Evolutionary conservation across 1,140 invertebrate genomes (phyloP).

Genomic region (Achatina immaculata): DNA sequence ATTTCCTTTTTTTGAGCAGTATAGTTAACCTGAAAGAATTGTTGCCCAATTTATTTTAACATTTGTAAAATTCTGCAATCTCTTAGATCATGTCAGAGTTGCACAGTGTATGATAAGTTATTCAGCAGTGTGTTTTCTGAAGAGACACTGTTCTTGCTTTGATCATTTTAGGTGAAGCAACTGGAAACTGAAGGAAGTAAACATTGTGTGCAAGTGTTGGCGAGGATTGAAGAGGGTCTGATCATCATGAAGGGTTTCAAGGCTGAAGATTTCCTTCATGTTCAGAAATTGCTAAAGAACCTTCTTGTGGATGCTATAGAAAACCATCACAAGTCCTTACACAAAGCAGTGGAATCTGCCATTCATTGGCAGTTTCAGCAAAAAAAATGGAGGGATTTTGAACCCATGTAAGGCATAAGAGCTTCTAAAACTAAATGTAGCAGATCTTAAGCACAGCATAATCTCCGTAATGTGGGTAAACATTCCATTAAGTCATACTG

Average conservation of each 20-base stretch:
- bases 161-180: neutral
- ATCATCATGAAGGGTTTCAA: neutral
- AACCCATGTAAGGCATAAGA: constrained; percentile 7
- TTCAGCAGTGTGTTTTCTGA: too few species aligned
- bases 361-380: constrained; percentile 6
- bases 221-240: neutral
- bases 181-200: neutral
- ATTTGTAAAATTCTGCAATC: too few species aligned
- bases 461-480: too few species aligned
- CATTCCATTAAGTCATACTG: too few species aligned
- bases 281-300: neutral
- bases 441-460: too few species aligned
- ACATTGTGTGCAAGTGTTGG: neutral
- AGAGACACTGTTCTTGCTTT: neutral
- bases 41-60: too few species aligned
- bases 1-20: too few species aligned
- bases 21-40: too few species aligned
- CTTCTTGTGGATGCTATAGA: neutral
- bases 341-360: neutral
- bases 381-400: constrained; percentile 13
- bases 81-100: too few species aligned
- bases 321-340: constrained; percentile 2
- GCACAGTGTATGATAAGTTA: too few species aligned
- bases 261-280: neutral
- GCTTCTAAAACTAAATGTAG: too few species aligned